Percentiles rank a stretch among this genome's conserved stretches.
phyloP scores from a whole-genome alignment of 1,140 invertebrate species.

The Drosophila athabasca region DNA sequence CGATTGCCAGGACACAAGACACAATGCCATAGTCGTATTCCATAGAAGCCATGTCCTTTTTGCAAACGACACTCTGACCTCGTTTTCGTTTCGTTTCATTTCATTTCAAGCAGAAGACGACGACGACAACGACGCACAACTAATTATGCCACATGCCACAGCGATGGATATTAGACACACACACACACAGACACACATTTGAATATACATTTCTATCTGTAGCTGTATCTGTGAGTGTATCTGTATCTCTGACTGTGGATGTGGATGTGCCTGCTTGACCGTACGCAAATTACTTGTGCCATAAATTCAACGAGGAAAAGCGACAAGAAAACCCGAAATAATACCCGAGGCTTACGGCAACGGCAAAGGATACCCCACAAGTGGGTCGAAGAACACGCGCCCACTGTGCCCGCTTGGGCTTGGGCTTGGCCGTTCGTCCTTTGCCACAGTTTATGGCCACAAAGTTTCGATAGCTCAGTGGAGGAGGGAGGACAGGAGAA shows the following conservation, averaged over 20 bases:
- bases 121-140: slow-evolving; percentile 72
- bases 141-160: slow-evolving; percentile 78
- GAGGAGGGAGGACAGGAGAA: neutral
- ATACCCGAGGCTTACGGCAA: slow-evolving; percentile 65
- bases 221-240: slow-evolving; percentile 11
- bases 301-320: slow-evolving; percentile 72
- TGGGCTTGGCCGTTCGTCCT: slow-evolving; percentile 33
- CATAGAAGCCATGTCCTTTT: slow-evolving; percentile 55
- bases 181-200: slow-evolving; percentile 35
- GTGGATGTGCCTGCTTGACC: slow-evolving; percentile 62
- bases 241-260: slow-evolving; percentile 32
- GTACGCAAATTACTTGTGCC: slow-evolving; percentile 82
- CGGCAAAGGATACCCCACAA: slow-evolving; percentile 29
- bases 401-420: slow-evolving; percentile 15
- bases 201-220: slow-evolving; percentile 39
- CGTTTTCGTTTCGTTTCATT: slow-evolving; percentile 22
- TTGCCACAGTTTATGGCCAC: slow-evolving; percentile 63
- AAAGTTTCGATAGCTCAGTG: slow-evolving; percentile 53
- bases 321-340: slow-evolving; percentile 55
- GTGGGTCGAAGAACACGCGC: slow-evolving; percentile 64
- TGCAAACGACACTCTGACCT: slow-evolving; percentile 61
- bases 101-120: slow-evolving; percentile 55
- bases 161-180: slow-evolving; percentile 46
- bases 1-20: slow-evolving; percentile 43
- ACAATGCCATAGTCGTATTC: slow-evolving; percentile 39